These are phyloP conservation scores for Eudorcas thomsonii DNA, from an alignment of 2,113 vertebrate species.

Conservation along the genomic window DNA sequence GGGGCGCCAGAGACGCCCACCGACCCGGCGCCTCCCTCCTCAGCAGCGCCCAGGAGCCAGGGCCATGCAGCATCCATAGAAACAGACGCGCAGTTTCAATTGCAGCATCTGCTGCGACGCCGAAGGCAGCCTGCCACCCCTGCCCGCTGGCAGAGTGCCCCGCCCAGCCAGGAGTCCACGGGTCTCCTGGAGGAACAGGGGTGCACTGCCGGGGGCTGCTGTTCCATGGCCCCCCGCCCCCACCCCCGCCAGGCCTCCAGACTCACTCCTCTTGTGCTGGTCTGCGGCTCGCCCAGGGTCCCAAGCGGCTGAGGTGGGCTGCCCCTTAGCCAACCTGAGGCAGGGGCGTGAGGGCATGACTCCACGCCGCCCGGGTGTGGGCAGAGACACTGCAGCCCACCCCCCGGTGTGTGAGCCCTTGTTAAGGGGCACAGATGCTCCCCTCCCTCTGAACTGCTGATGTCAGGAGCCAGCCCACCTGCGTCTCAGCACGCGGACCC, in stretches of 20 bases:
- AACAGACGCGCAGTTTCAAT: conserved; percentile 1
- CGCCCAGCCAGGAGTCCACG: background rate
- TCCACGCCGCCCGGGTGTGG: rapidly evolving
- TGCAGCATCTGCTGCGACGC: background rate
- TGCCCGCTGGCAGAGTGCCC: background rate
- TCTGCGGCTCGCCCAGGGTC: background rate
- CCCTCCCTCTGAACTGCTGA: background rate
- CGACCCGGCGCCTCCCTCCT: background rate
- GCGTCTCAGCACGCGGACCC: rapidly evolving
- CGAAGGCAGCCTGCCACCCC: rapidly evolving
- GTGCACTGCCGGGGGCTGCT: background rate
- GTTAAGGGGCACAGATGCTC: rapidly evolving
- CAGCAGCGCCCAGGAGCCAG: background rate
- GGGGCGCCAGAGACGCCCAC: rapidly evolving
- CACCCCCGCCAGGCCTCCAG: background rate
- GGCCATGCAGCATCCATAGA: background rate
- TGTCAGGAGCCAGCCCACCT: background rate
- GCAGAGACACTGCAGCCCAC: background rate
- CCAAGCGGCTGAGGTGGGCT: background rate
- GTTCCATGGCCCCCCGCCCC: background rate
- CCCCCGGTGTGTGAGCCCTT: background rate
- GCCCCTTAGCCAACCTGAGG: background rate
- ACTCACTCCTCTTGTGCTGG: background rate
- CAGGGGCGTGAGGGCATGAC: background rate
- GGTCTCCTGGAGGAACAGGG: background rate